Evolutionary conservation across 2,113 vertebrate species (phyloP).

Genomic region (Tyto alba): DNA sequence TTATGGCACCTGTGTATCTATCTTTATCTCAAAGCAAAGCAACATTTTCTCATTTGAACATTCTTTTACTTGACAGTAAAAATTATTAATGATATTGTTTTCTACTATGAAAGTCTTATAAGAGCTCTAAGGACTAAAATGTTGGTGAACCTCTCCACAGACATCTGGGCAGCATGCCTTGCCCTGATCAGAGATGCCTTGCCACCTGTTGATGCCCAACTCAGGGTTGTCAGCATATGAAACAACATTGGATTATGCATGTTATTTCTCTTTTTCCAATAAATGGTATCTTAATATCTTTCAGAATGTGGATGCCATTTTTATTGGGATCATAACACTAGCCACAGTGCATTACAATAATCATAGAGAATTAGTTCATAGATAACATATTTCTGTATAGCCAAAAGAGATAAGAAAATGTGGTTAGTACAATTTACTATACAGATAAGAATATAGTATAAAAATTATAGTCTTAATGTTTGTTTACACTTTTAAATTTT

Average conservation of each 20-base stretch:
- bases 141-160: neutral
- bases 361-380: neutral
- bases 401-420: neutral
- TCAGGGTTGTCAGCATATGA: neutral
- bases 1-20: neutral
- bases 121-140: neutral
- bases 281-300: neutral
- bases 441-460: neutral
- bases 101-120: neutral
- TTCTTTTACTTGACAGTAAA: neutral
- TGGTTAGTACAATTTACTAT: neutral
- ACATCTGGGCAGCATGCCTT: neutral
- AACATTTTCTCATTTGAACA: neutral
- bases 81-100: neutral
- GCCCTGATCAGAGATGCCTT: neutral
- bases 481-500: neutral
- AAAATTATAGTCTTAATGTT: neutral
- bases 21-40: neutral
- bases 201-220: neutral
- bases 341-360: neutral
- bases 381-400: neutral
- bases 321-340: neutral
- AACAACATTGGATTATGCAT: neutral
- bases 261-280: neutral
- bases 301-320: neutral